Percentiles rank a stretch among this genome's conserved stretches.
These are phyloP conservation scores for Yasuhikotakia modesta DNA, from an alignment of 2,797 vertebrate species.

Conservation along the genomic window DNA sequence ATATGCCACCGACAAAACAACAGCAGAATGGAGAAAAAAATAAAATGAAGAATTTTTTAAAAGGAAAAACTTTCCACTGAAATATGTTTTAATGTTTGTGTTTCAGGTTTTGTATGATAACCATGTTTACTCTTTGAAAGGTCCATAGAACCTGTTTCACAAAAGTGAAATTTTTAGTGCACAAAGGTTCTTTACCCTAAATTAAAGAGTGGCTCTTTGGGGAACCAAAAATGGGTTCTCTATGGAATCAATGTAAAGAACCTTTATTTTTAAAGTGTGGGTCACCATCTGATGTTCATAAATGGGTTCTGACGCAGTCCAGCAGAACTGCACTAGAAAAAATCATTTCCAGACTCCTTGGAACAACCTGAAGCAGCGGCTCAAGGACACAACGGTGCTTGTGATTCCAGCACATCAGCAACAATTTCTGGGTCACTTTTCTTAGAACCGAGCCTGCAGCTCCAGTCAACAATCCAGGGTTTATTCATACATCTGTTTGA, in stretches of 20 bases:
- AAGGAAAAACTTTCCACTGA: too few relatives aligned
- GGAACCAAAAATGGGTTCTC: too few relatives aligned
- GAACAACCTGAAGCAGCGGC: neutral
- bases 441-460: neutral
- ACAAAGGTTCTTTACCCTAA: too few relatives aligned
- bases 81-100: neutral
- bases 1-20: neutral
- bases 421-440: slow-evolving; percentile 1
- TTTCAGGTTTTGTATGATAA: neutral
- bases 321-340: neutral
- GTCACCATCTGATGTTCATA: neutral
- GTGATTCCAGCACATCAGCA: neutral
- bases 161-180: too few relatives aligned
- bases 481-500: too few relatives aligned
- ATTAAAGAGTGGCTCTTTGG: too few relatives aligned
- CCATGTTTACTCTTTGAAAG: neutral
- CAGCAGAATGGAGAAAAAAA: neutral
- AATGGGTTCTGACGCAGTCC: neutral
- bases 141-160: too few relatives aligned
- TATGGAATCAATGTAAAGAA: too few relatives aligned
- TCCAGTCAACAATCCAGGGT: neutral
- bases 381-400: neutral
- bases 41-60: too few relatives aligned
- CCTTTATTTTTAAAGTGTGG: neutral
- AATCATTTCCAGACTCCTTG: neutral